These are phyloP conservation scores for Egretta garzetta DNA, from an alignment of 2,113 vertebrate species.

Conservation along the genomic window DNA sequence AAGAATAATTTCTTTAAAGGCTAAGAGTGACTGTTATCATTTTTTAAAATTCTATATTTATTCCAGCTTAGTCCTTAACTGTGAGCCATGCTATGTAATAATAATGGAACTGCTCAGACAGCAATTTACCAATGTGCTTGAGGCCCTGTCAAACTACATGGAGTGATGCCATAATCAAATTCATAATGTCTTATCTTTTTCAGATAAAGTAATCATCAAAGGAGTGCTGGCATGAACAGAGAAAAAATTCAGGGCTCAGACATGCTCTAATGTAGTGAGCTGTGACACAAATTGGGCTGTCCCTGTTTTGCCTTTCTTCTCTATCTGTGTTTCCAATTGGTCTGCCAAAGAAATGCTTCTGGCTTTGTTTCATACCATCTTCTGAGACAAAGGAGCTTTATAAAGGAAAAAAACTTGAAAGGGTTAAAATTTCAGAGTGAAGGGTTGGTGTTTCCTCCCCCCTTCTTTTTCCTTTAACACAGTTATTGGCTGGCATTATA, in stretches of 20 bases:
- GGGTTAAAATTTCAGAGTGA: background rate
- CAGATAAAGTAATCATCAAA: conserved; percentile 43
- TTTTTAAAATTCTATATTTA: background rate
- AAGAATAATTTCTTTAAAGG: conserved; percentile 39
- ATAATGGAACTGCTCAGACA: conserved; percentile 12
- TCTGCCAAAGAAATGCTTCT: background rate
- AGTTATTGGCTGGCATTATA: background rate
- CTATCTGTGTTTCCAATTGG: background rate
- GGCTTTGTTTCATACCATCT: background rate
- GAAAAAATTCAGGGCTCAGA: conserved; percentile 55
- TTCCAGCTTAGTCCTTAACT: conserved; percentile 8
- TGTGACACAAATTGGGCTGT: conserved; percentile 47
- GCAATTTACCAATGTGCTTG: conserved; percentile 22
- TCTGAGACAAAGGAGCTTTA: background rate
- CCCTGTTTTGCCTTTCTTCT: conserved; percentile 43
- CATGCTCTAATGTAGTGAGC: conserved; percentile 46
- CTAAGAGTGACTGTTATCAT: background rate
- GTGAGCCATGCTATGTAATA: background rate
- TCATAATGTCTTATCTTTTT: conserved; percentile 34
- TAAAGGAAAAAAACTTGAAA: background rate
- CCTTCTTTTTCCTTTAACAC: background rate
- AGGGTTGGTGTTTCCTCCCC: background rate
- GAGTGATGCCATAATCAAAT: conserved; percentile 43
- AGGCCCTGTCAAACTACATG: conserved; percentile 26
- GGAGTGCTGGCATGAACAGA: conserved; percentile 51